Evolutionary conservation across 1,140 invertebrate genomes (phyloP), one percentile per base, ranked within the genome.

Genomic region (Drosophila watanabei): DNA sequence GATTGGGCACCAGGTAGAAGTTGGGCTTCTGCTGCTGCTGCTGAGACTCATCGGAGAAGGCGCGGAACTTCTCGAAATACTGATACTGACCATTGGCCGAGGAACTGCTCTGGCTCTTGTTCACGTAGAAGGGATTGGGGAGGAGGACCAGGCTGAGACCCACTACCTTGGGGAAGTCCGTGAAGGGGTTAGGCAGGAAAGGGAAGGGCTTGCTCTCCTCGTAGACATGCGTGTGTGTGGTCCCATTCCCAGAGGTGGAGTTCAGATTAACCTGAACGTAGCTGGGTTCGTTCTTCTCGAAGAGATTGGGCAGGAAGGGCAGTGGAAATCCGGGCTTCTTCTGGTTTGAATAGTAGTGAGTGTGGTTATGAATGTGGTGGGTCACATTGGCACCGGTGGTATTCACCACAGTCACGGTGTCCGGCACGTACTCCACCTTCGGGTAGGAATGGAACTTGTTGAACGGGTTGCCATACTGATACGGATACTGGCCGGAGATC

Each of bases 261-360:
- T 35, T 75, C 7, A 20, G 5, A 11, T 49, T 45, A 1, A 62
- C 39, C 5, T 43, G 24, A 2, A 75, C 57, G 37, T 75, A 75
- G 9, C 3, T 59, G 45, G 32, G 51, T 20, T 66, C 39, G 11
- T 45, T 37, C 43, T 87, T 87, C 59, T 82, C 81, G 49, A 87
- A 83, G n/a, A 52, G 83, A 63, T 88, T 88, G 10, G 83, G 68
- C 56, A 77, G 62, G 65, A 87, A 69, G 10, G 83, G 79, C 10
- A 86, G 41, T 1, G 78, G 64, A 2, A 79, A 61, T 4, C 45
- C 79, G n/a, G 75, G 73, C 16, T 57, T 69, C 45, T 81, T 66
- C 16, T 62, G 59, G 37, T 62, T 69, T 18, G 37, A 8, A 30
- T 45, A 65, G 24, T 59, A 51, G 18, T 83, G 54, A 8, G 51